phyloP scores from a whole-genome alignment of 2,888 invertebrate genomes.

The Sarcophaga caerulescens region DNA sequence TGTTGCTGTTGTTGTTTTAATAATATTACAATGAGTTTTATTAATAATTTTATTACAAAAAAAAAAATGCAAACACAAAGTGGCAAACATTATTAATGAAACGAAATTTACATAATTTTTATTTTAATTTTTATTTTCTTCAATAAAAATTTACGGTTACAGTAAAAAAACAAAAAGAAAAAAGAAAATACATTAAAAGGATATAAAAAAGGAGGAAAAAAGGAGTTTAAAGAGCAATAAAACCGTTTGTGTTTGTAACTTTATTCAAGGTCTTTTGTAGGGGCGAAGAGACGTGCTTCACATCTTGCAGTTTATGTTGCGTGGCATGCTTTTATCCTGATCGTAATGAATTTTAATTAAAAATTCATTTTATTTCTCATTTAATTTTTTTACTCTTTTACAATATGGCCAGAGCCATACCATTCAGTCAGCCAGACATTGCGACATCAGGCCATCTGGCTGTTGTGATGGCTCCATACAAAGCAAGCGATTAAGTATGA shows the following conservation, averaged over 20 bases:
- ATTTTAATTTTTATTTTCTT: not conserved
- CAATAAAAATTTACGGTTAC: slow-evolving; percentile 21
- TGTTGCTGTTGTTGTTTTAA: too few relatives aligned
- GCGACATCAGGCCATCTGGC: too few relatives aligned
- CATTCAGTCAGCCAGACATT: not conserved
- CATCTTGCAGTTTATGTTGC: not conserved
- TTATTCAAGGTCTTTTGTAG: not conserved
- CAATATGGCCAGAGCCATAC: not conserved
- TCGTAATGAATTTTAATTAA: slow-evolving; percentile 63
- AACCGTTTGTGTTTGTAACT: not conserved
- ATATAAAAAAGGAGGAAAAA: slow-evolving; percentile 14
- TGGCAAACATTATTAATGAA: too few relatives aligned
- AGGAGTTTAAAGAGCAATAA: not conserved
- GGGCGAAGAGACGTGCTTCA: not conserved
- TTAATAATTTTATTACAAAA: too few relatives aligned
- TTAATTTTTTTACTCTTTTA: slow-evolving; percentile 8
- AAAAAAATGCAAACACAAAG: too few relatives aligned
- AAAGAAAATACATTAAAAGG: slow-evolving; percentile 14
- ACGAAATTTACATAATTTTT: too few relatives aligned
- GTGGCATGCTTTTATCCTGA: slow-evolving; percentile 7
- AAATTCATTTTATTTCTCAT: slow-evolving; percentile 52
- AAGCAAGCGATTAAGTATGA: too few relatives aligned
- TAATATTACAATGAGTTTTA: too few relatives aligned
- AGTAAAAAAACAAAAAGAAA: not conserved
- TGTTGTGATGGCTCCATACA: too few relatives aligned